A percentile compares a stretch with the other conserved stretches of the same genome.
These are phyloP conservation scores for Sander vitreus DNA, from an alignment of 2,113 vertebrate species.

Conservation along the genomic window DNA sequence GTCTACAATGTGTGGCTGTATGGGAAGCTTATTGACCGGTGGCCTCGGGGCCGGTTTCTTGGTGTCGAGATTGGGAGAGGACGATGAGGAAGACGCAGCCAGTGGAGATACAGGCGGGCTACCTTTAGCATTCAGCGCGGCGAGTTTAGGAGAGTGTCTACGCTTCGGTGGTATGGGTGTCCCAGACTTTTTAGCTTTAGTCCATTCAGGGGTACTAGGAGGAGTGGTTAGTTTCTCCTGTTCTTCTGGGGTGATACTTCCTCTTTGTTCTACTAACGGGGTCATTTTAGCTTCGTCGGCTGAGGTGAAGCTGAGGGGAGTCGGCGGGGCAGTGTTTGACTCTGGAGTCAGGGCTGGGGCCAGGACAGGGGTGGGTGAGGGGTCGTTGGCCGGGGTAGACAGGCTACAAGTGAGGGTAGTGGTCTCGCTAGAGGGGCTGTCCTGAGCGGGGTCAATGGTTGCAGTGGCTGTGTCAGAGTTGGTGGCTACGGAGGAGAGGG, in stretches of 20 bases:
- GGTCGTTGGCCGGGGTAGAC: conserved; percentile 89
- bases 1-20: conserved; percentile 32
- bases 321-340: conserved; percentile 69
- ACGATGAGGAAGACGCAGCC: conserved; percentile 46
- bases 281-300: conserved; percentile 82
- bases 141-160: conserved; percentile 78
- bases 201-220: conserved; percentile 79
- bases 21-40: conserved; percentile 30
- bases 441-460: conserved; percentile 95
- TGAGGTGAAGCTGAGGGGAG: conserved; percentile 57
- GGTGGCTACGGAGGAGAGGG: conserved; percentile 95
- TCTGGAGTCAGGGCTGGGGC: conserved; percentile 82
- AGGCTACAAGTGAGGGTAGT: conserved; percentile 95
- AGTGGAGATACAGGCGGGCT: conserved; percentile 77
- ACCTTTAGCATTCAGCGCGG: conserved; percentile 68
- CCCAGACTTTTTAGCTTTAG: conserved; percentile 77
- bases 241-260: conserved; percentile 71
- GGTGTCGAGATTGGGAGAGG: conserved; percentile 39
- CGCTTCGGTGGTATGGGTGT: conserved; percentile 78
- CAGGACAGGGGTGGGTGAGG: conserved; percentile 75
- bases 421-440: conserved; percentile 97
- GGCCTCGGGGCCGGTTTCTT: conserved; percentile 66
- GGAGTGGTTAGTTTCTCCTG: conserved; percentile 77
- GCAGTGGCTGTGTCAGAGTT: conserved; percentile 97
- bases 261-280: conserved; percentile 90